phyloP scores from a whole-genome alignment of 2,797 vertebrate species.

The Neosilurus hyrtlii region DNA sequence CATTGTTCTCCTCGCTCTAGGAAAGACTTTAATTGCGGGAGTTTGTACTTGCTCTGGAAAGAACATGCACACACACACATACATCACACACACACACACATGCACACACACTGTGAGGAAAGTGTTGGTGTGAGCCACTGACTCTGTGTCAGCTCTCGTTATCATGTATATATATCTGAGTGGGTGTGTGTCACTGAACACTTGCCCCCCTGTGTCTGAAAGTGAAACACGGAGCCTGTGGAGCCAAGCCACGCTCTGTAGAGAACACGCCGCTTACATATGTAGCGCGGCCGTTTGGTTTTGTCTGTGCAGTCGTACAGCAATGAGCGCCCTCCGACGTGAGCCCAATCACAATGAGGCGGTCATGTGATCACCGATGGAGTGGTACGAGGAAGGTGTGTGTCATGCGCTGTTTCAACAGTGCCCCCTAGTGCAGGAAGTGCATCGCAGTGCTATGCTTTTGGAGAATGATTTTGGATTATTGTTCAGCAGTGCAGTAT shows the following conservation, averaged over 20 bases:
- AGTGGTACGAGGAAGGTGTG: not conserved
- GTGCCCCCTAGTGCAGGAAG: slow-evolving; percentile 70
- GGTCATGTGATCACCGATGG: slow-evolving; percentile 49
- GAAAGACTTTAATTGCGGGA: slow-evolving; percentile 31
- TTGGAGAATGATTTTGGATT: not conserved
- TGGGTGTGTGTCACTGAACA: slow-evolving; percentile 55
- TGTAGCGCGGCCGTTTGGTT: slow-evolving; percentile 73
- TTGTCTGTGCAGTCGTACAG: slow-evolving; percentile 80
- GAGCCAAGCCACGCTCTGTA: slow-evolving; percentile 59
- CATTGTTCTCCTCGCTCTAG: slow-evolving; percentile 1
- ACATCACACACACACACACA: slow-evolving; percentile 38
- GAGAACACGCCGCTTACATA: slow-evolving; percentile 75
- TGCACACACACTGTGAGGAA: slow-evolving; percentile 45
- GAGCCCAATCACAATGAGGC: slow-evolving; percentile 78
- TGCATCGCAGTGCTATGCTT: not conserved
- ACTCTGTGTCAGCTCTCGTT: slow-evolving; percentile 74
- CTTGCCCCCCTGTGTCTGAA: slow-evolving; percentile 8
- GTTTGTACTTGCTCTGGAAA: slow-evolving; percentile 39
- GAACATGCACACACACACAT: slow-evolving; percentile 18
- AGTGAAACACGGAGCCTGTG: slow-evolving; percentile 31
- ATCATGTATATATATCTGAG: slow-evolving; percentile 62
- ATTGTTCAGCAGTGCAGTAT: not conserved
- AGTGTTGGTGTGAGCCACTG: slow-evolving; percentile 62
- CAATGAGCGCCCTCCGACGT: slow-evolving; percentile 74
- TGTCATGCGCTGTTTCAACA: slow-evolving; percentile 63